Evolutionary conservation across 2,797 vertebrate species (phyloP).

Genomic region (Allobates femoralis): DNA sequence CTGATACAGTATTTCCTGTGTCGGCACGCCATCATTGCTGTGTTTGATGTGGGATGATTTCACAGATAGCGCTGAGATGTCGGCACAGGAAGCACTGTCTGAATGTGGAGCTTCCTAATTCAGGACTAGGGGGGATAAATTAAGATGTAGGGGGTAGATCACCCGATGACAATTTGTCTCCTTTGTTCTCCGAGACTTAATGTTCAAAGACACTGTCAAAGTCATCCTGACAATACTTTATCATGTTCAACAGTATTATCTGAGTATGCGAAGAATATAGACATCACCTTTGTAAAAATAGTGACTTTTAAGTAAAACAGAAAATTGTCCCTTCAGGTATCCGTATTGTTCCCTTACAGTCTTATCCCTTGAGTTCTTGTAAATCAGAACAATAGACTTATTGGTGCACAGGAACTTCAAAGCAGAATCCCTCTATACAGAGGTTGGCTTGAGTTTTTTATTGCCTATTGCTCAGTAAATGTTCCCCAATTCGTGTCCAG

Average conservation of each 20-base stretch:
- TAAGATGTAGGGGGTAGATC: no score
- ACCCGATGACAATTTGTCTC: not conserved
- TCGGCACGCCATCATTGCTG: no score
- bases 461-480: not conserved
- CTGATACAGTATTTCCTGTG: no score
- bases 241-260: not conserved
- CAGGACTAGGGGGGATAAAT: no score
- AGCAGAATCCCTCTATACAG: not conserved
- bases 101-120: no score
- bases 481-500: not conserved
- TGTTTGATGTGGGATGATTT: no score
- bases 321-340: slow-evolving; percentile 5
- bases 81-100: no score
- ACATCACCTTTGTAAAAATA: not conserved
- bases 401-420: not conserved
- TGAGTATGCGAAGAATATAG: not conserved
- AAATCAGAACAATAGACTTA: not conserved
- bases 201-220: slow-evolving; percentile 3
- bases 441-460: not conserved
- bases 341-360: not conserved
- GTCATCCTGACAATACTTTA: not conserved
- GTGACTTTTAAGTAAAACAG: not conserved
- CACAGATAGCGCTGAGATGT: no score
- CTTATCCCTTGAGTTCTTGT: not conserved
- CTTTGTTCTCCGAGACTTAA: not conserved